These are phyloP conservation scores for Brevimyrus niger DNA, from an alignment of 2,113 vertebrate species.

Conservation along the genomic window DNA sequence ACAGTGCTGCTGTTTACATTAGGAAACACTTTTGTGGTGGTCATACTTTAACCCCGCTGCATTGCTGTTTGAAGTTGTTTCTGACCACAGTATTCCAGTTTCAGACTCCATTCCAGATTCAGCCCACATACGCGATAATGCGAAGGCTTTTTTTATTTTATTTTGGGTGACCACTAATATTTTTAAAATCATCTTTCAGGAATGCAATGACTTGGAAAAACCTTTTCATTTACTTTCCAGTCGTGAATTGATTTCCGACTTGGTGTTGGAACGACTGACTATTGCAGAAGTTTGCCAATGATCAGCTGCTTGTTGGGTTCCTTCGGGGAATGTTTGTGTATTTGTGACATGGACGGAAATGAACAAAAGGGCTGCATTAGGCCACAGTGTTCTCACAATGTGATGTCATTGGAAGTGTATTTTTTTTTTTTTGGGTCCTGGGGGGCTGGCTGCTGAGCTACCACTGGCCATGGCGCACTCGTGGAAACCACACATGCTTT, in stretches of 20 bases:
- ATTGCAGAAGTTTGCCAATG: not conserved
- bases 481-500: constrained; percentile 22
- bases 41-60: not conserved
- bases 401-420: constrained; percentile 39
- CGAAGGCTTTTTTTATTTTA: not conserved
- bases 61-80: not conserved
- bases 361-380: constrained; percentile 54
- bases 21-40: not conserved
- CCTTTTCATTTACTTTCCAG: not conserved
- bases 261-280: not conserved
- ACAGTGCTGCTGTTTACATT: not conserved
- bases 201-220: not conserved
- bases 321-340: constrained; percentile 32
- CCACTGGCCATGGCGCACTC: constrained; percentile 27
- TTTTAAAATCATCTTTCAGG: not conserved
- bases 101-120: not conserved
- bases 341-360: constrained; percentile 38
- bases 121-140: not conserved
- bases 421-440: not conserved
- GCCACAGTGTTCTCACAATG: constrained; percentile 54
- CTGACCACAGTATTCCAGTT: not conserved
- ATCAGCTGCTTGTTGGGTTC: constrained; percentile 27
- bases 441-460: constrained; percentile 33
- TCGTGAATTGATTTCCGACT: not conserved
- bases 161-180: not conserved